Conservation (phyloP, 2,888 invertebrate species). For the Cerastis leucographa region DNA sequence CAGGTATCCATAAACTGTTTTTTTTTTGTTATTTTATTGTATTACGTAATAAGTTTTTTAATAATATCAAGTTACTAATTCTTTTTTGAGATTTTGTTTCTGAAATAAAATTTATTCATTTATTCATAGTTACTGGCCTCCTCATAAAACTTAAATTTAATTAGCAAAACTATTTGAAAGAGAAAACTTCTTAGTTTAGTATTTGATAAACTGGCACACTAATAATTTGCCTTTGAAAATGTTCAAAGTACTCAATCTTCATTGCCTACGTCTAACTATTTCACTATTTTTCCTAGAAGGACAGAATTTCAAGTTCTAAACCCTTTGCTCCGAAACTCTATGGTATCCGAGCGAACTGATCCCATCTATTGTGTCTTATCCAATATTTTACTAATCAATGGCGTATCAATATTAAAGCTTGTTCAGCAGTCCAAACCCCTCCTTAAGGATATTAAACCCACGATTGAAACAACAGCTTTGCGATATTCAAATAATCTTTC, state of each 20-base stretch:
- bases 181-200: not conserved
- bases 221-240: not conserved
- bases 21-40: no score
- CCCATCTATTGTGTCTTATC: conserved; percentile 15
- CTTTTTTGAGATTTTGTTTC: no score
- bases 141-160: not conserved
- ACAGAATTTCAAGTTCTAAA: not conserved
- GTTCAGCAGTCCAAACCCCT: conserved; percentile 28
- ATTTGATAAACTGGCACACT: not conserved
- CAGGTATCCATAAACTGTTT: no score
- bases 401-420: conserved; percentile 46
- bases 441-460: conserved; percentile 22
- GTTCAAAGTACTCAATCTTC: not conserved
- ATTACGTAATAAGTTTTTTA: no score
- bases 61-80: no score
- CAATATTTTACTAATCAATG: conserved; percentile 44
- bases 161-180: not conserved
- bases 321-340: conserved; percentile 13
- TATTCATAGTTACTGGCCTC: not conserved
- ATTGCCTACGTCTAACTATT: not conserved
- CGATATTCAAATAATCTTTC: conserved; percentile 48
- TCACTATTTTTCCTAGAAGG: not conserved
- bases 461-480: conserved; percentile 49
- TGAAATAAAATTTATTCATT: no score
- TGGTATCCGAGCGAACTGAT: conserved; percentile 3